Base-by-base conservation (phyloP, 2,888 invertebrate species). In the Thera britannica region DNA sequence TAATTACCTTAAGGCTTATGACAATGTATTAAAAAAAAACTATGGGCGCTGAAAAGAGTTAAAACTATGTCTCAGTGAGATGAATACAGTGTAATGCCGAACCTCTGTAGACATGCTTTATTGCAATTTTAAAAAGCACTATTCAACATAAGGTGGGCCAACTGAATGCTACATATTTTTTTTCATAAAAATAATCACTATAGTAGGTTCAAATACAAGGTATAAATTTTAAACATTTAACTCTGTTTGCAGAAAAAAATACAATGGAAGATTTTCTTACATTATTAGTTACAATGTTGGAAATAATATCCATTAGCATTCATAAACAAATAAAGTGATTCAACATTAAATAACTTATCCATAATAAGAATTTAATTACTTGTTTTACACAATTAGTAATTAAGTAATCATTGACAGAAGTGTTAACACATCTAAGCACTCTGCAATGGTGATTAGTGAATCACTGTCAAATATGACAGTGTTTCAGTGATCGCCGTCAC, bases 191-290 rank as follows among this genome's bases (percentile, higher is more conserved):
- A 41, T 7, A 41, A 41, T 41, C 5, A 7, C 2, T 41, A 41
- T 1, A 23, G 23, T 23, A 41, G 7, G 4, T 41, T 7, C 11
- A 11, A 48, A 48, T 48, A 61, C 52, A 52, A 55, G 56, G 49
- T 11, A 8, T 44, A 34, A 52, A 3, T 38, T 48, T 69, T 67
- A 66, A 74, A 70, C 73, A 69, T 73, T 51, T 69, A 75, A 68
- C 68, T 77, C 78, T 72, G 56, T 72, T 72, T 77, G 62, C 70
- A 73, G 65, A 68, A 77, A 77, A 48, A 4, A 74, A 66, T 79
- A 79, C 36, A 56, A n/a, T 67, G 46, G 9, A 62, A 67, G 44
- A 48, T 64, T 60, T 49, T 2, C 48, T 56, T 65, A 55, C 36
- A 36, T 23, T 23, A 23, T 23, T 23, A 23, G 23, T 23, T 23